Conservation (phyloP, 53 echinoderm and acorn worm genomes). For the Actinopyga echinites region DNA sequence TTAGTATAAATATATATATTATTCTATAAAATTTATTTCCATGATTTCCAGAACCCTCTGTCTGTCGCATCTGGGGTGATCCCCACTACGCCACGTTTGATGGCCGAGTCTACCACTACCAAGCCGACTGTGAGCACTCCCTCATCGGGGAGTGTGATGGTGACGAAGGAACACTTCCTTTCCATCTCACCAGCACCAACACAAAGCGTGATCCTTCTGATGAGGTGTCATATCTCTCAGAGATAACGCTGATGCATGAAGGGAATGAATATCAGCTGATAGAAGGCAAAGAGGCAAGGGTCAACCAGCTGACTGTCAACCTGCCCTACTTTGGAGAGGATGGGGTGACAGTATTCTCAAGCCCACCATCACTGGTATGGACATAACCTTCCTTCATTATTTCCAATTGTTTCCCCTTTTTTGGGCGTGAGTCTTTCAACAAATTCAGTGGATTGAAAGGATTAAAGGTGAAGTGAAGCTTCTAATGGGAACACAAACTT, state of each 20-base stretch:
- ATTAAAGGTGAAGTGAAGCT: too few species aligned
- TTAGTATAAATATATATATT: too few species aligned
- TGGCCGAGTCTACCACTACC: slow-evolving; percentile 55
- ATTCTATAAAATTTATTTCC: too few species aligned
- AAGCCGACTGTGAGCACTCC: slow-evolving; percentile 60
- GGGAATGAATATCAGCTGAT: slow-evolving; percentile 13
- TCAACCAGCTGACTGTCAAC: slow-evolving; percentile 8
- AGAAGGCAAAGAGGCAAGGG: slow-evolving; percentile 11
- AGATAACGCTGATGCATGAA: slow-evolving; percentile 9
- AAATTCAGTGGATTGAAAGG: too few species aligned
- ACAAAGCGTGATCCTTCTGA: slow-evolving; percentile 29
- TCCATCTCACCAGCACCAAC: slow-evolving; percentile 44
- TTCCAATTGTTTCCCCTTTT: too few species aligned
- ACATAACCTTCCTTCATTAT: too few species aligned
- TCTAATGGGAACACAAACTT: too few species aligned
- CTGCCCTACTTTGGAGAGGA: slow-evolving; percentile 30
- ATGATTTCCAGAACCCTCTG: slow-evolving; percentile 46
- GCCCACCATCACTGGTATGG: slow-evolving; percentile 52
- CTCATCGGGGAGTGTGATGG: slow-evolving; percentile 56
- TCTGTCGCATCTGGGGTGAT: slow-evolving; percentile 86
- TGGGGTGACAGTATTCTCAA: slow-evolving; percentile 45
- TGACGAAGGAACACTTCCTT: not conserved
- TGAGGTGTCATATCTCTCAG: slow-evolving; percentile 9
- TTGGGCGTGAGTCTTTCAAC: too few species aligned
- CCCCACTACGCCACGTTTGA: slow-evolving; percentile 91